A percentile compares a stretch with the other conserved stretches of the same genome.
Conservation (phyloP, 2,113 vertebrate genomes). For the Salvator merianae region DNA sequence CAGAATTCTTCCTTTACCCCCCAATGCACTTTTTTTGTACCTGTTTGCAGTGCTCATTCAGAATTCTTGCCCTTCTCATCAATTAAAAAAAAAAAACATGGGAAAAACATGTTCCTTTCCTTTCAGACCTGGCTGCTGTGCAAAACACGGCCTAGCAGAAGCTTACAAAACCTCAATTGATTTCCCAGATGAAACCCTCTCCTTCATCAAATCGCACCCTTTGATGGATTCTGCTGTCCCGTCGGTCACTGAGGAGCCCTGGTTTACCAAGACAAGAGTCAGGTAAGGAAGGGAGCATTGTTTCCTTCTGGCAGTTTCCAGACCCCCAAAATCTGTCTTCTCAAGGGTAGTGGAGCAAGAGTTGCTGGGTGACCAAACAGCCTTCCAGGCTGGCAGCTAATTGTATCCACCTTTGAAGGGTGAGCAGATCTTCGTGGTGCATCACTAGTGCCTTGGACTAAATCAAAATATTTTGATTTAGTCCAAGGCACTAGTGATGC, state of each 20-base stretch:
- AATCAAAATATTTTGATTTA: no score
- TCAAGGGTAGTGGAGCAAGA: no score
- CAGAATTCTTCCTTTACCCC: constrained; percentile 5
- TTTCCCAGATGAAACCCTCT: constrained; percentile 94
- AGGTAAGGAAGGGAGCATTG: constrained; percentile 74
- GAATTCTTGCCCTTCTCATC: constrained; percentile 44
- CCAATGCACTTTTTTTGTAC: constrained; percentile 25
- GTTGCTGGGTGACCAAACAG: no score
- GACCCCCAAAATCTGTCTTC: no score
- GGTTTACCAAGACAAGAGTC: constrained; percentile 98
- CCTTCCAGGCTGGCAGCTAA: no score
- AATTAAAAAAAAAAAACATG: constrained; percentile 31
- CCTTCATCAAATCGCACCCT: constrained; percentile 98
- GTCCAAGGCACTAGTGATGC: no score
- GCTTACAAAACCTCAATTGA: constrained; percentile 92
- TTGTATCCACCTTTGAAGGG: no score
- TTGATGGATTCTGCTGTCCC: constrained; percentile 95
- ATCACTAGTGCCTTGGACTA: no score
- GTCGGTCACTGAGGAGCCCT: constrained; percentile 90
- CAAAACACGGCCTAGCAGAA: constrained; percentile 89
- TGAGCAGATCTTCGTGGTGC: no score
- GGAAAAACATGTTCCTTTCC: constrained; percentile 68
- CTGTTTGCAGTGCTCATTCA: background rate
- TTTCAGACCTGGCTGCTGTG: constrained; percentile 94
- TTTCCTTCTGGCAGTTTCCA: no score